Base-by-base conservation (phyloP, 2,797 vertebrate species). In the Otus scops region DNA sequence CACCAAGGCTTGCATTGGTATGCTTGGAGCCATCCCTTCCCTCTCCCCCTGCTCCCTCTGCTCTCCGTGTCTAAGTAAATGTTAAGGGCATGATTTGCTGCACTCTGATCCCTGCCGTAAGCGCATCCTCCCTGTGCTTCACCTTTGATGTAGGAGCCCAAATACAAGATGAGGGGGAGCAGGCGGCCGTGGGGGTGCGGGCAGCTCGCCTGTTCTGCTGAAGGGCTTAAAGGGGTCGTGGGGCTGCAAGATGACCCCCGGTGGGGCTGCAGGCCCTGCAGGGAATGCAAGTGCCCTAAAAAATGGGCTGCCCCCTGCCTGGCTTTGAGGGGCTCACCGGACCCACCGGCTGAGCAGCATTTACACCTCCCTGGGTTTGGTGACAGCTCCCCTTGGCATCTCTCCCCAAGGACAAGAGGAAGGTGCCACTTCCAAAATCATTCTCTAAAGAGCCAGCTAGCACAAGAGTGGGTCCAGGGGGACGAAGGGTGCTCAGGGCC, bases 201-300 rank as follows among this genome's bases (percentile, higher is more conserved):
- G 59, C 77, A 79, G 76, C 59, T 71, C n/a, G 9, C 48, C 32
- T 0, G 0, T 17, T 50, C 70, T 18, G n/a, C 4, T 21, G 43
- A 82, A 71, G 64, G 80, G 45, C 76, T 75, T 75, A 3, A 4
- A 7, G 22, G 30, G 41, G 7, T 9, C 4, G 4, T 54, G 70
- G 23, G 20, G 24, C 30, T 61, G 45, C 54, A 64, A 0, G 0
- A 71, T 34, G 7, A 3, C 2, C 15, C 13, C 3, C 1, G 0
- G 8, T 2, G 0, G 11, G 47, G 45, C 41, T 3, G 3, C 0
- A 3, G 69, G 36, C 32, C 18, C 6, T 16, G 34, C 27, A 70
- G 21, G 27, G 30, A 56, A 59, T 23, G 41, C 0, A 4, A 50
- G 24, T 10, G 34, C 41, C 38, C 8, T 4, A 1, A 45, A 53